Evolutionary conservation across 2,797 vertebrate genomes (phyloP), one percentile per base, ranked within the genome.

Genomic region (Dryobates pubescens): DNA sequence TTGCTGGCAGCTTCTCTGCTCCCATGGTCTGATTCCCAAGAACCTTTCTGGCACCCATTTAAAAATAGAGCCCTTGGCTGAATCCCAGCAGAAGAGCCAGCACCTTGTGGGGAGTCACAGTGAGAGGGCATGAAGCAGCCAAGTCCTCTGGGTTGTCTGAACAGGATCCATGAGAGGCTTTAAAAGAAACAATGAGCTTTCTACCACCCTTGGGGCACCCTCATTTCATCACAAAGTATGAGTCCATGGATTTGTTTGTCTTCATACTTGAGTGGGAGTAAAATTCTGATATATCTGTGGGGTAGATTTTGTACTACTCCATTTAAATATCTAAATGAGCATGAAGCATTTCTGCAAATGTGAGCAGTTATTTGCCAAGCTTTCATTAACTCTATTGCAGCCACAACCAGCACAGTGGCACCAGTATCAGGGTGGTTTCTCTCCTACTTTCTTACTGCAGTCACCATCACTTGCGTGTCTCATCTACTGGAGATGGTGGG

Each of bases 21-120:
- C 68, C 41, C 2, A 3, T 68, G 57, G 73, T 26, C 4, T 10
- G 19, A 13, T 85, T 77, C 72, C 75, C 65, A 62, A 87, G 91
- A 49, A 7, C 19, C 43, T 69, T 63, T 53, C 59, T 62, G 70
- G 13, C 4, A 4, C 8, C 70, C 68, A 47, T 27, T 65, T 72
- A 41, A 75, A 63, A 75, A 61, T 6, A 63, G 43, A 75, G 51
- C 8, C 32, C 14, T 49, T 49, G 47, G 22, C 47, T 49, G 22
- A 23, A 23, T 8, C 20, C 69, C 18, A 17, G 62, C 36, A 23
- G 29, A 32, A 73, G 19, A 58, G 19, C 23, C 59, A 67, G 68
- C 26, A 8, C 58, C 54, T 30, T 1, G 1, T 0, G 2, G 54
- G 43, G 26, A 0, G 1, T 27, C 32, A 7, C 2, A 5, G 15